Percentiles rank a stretch among this genome's conserved stretches.
Evolutionary conservation across 2,797 vertebrate genomes (phyloP).

Genomic region (Carcharodon carcharias): DNA sequence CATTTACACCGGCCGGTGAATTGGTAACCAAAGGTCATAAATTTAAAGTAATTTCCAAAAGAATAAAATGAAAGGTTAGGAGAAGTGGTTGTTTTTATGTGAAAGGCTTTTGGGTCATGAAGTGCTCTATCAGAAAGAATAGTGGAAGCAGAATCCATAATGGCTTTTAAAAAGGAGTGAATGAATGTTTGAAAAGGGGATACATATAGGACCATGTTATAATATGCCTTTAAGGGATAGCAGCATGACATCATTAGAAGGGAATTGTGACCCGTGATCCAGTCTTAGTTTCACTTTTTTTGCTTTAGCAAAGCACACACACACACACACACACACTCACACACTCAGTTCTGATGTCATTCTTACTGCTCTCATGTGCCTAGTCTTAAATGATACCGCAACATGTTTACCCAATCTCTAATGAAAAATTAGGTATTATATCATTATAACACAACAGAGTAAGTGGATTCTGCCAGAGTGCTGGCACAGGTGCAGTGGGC

Average conservation of each 20-base stretch:
- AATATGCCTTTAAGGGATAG: too few species aligned
- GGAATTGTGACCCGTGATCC: too few species aligned
- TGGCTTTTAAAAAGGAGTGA: neutral
- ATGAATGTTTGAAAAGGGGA: neutral
- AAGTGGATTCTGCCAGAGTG: neutral
- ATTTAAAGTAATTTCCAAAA: neutral
- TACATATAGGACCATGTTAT: neutral
- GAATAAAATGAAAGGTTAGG: neutral
- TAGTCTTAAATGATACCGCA: too few species aligned
- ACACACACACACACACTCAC: too few species aligned
- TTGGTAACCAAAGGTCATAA: neutral
- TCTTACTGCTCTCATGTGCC: too few species aligned
- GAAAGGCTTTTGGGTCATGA: neutral
- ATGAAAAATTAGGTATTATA: too few species aligned
- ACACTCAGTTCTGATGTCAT: too few species aligned
- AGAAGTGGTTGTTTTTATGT: neutral
- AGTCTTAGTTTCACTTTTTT: too few species aligned
- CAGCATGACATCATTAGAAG: too few species aligned
- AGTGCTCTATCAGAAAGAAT: neutral
- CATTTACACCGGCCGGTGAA: neutral
- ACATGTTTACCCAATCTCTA: too few species aligned
- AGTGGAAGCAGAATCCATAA: neutral
- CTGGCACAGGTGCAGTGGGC: neutral
- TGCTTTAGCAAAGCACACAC: too few species aligned
- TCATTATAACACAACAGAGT: too few species aligned